Conservation (phyloP, 2,797 vertebrate genomes). For the Poecilia gillii region DNA sequence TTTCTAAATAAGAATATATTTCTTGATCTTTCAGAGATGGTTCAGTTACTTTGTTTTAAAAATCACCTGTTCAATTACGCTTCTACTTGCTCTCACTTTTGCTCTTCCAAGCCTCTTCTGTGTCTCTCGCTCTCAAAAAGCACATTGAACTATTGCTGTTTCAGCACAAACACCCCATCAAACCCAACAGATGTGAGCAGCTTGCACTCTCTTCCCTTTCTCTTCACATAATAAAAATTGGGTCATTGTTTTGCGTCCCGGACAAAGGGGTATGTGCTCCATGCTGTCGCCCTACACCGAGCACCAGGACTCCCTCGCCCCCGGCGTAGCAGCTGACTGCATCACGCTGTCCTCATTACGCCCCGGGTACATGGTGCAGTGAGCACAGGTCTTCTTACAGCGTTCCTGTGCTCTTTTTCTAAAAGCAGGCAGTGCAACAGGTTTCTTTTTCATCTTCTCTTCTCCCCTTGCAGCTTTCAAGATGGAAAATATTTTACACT, state of each 20-base stretch:
- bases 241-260: background rate
- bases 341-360: constrained; percentile 3
- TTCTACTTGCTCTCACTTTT: background rate
- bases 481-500: background rate
- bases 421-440: background rate
- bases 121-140: background rate
- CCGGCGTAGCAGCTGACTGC: background rate
- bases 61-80: background rate
- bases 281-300: background rate
- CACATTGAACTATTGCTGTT: background rate
- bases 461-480: background rate
- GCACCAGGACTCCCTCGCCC: background rate
- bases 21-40: background rate
- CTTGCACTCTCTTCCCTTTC: background rate
- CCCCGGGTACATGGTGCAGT: background rate
- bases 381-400: background rate
- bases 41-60: background rate
- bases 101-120: background rate
- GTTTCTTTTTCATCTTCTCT: background rate
- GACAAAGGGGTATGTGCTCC: background rate
- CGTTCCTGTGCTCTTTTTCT: background rate
- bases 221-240: background rate
- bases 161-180: background rate
- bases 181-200: background rate
- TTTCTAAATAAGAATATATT: background rate